phyloP scores from a whole-genome alignment of 2,113 vertebrate species.

The Eidolon helvum region DNA sequence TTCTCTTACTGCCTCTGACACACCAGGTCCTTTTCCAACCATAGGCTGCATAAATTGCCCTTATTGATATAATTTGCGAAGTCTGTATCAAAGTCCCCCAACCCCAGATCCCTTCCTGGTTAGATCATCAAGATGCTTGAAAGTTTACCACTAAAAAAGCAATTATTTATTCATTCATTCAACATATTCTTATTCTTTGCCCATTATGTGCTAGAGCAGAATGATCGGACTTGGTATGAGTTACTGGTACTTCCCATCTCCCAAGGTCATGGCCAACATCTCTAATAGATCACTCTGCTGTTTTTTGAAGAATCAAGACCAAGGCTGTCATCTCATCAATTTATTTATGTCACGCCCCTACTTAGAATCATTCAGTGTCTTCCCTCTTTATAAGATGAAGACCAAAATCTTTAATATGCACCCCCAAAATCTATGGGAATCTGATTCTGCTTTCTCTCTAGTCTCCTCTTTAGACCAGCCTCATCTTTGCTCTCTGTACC shows the following conservation, averaged over 20 bases:
- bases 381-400: not conserved
- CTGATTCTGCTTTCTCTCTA: no score
- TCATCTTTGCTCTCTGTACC: not conserved
- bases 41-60: not conserved
- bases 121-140: not conserved
- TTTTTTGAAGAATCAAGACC: not conserved
- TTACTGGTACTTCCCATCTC: not conserved
- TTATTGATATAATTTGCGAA: not conserved
- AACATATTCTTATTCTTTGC: not conserved
- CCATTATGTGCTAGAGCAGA: not conserved
- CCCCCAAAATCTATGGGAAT: not conserved
- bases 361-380: not conserved
- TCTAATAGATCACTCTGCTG: not conserved
- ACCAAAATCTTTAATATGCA: not conserved
- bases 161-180: not conserved
- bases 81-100: not conserved
- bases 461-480: no score
- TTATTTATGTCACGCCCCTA: not conserved
- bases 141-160: not conserved
- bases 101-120: not conserved
- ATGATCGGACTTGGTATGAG: fast-evolving
- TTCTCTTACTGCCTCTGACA: not conserved
- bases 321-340: no score
- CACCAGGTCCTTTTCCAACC: not conserved
- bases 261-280: not conserved